Percentiles rank a stretch among this genome's conserved stretches.
phyloP scores from a whole-genome alignment of 1,140 invertebrate species.

The Aphaenogaster ashmeadi region DNA sequence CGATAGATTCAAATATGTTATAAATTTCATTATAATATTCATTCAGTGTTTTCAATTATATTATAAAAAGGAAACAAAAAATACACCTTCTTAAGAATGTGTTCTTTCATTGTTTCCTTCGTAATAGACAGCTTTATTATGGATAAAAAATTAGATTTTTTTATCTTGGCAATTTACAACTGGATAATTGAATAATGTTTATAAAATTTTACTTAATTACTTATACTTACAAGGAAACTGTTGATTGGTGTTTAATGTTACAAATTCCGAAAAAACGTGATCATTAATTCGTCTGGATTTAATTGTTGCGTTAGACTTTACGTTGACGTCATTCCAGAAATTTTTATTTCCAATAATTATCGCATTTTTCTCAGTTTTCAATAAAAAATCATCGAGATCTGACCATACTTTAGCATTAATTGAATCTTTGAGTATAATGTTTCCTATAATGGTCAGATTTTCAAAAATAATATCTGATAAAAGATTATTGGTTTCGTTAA shows the following conservation, averaged over 20 bases:
- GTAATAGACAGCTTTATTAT: background rate
- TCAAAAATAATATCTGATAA: conserved; percentile 68
- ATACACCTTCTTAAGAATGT: background rate
- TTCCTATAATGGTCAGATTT: conserved; percentile 74
- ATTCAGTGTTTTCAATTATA: background rate
- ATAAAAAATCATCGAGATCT: conserved; percentile 77
- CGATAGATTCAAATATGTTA: background rate
- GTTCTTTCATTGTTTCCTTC: background rate
- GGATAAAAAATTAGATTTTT: background rate
- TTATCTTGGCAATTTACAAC: background rate
- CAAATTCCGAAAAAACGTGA: conserved; percentile 75
- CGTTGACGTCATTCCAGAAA: conserved; percentile 70
- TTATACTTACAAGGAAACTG: conserved; percentile 74
- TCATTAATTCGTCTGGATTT: conserved; percentile 74
- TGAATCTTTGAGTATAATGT: conserved; percentile 72
- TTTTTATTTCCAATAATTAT: conserved; percentile 77
- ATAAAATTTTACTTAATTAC: background rate
- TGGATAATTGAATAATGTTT: background rate
- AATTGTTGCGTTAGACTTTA: conserved; percentile 67
- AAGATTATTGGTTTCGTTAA: conserved; percentile 72
- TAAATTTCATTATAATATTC: background rate
- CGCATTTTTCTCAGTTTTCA: conserved; percentile 71
- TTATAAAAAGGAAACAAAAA: background rate
- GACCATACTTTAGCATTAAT: conserved; percentile 63
- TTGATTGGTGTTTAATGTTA: conserved; percentile 77